These are phyloP conservation scores for Macrotis lagotis DNA, from an alignment of 2,113 vertebrate species.

Conservation along the genomic window DNA sequence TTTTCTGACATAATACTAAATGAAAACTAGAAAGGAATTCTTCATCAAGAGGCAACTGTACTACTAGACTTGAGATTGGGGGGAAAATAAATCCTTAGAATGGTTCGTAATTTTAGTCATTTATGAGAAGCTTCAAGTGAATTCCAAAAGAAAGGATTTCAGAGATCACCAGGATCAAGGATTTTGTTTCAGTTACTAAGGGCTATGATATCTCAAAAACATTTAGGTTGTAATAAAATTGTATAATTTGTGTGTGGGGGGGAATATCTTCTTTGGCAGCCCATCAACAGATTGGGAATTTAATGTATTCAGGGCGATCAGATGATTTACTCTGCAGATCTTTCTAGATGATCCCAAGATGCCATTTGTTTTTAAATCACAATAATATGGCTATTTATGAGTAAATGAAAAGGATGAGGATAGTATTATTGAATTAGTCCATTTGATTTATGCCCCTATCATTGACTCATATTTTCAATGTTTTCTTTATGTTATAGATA, in stretches of 20 bases:
- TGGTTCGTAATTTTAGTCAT: background rate
- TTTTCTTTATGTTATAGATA: constrained; percentile 33
- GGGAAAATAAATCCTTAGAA: background rate
- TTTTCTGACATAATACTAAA: background rate
- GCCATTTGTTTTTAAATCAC: background rate
- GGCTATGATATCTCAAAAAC: background rate
- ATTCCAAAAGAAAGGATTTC: background rate
- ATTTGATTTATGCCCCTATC: constrained; percentile 21
- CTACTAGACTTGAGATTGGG: background rate
- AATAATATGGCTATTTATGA: background rate
- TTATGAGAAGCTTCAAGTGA: background rate
- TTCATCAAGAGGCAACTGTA: background rate
- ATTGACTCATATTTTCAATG: background rate
- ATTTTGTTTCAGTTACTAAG: background rate
- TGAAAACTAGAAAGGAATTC: background rate
- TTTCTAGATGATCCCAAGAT: constrained; percentile 28
- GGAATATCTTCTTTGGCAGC: background rate
- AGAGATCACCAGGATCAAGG: background rate
- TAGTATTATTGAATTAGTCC: background rate
- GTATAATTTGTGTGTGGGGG: background rate
- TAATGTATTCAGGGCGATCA: background rate
- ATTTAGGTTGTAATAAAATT: background rate
- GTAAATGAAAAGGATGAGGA: background rate
- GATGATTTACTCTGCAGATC: background rate
- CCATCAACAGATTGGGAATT: background rate